phyloP scores from a whole-genome alignment of 2,797 vertebrate genomes.

The Sebastes miniatus region DNA sequence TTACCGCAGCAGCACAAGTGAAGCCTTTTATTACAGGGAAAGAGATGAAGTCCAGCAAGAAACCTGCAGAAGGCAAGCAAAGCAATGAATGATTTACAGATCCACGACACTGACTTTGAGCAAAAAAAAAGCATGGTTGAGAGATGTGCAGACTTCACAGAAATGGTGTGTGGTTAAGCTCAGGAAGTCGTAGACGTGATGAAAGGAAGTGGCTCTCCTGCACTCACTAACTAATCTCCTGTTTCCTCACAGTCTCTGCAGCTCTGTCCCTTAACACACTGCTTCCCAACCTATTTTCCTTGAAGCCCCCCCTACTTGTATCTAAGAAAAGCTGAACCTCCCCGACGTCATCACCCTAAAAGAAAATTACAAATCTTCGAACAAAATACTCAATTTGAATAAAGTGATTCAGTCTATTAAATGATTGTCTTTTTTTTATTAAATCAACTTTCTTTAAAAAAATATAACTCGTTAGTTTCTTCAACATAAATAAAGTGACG shows the following conservation, averaged over 20 bases:
- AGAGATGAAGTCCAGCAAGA: conserved; percentile 95
- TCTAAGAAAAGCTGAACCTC: too few relatives aligned
- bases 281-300: too few relatives aligned
- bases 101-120: background rate
- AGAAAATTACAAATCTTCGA: background rate
- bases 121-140: background rate
- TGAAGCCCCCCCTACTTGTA: too few relatives aligned
- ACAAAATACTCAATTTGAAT: too few relatives aligned
- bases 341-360: too few relatives aligned
- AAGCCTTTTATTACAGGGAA: conserved; percentile 95
- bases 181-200: conserved; percentile 45
- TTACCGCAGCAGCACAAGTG: conserved; percentile 91
- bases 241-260: background rate
- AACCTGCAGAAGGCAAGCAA: conserved; percentile 79
- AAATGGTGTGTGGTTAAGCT: background rate
- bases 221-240: conserved; percentile 5
- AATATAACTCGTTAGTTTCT: too few relatives aligned
- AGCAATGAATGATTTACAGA: background rate
- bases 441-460: too few relatives aligned
- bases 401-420: too few relatives aligned
- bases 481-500: too few relatives aligned
- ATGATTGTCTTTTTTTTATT: too few relatives aligned
- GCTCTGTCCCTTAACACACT: background rate
- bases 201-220: conserved; percentile 8
- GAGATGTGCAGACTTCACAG: background rate